Conservation (phyloP, 2,113 vertebrate genomes). For the Sapajus apella region DNA sequence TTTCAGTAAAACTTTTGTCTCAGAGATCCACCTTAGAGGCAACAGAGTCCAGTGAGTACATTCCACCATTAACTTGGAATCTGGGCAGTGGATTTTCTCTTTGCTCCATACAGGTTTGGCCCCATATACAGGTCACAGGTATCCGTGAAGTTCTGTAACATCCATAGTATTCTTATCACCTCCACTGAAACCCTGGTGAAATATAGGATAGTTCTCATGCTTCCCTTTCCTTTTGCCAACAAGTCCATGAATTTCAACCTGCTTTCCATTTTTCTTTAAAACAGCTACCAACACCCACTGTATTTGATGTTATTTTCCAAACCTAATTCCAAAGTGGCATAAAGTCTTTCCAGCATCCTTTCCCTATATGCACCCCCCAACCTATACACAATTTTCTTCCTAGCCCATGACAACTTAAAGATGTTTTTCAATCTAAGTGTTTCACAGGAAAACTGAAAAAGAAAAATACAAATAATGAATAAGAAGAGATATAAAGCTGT, state of each 20-base stretch:
- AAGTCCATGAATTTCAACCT: not conserved
- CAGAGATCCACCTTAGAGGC: not conserved
- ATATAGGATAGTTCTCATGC: not conserved
- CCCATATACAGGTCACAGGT: not conserved
- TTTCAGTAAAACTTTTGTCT: not conserved
- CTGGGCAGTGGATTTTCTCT: not conserved
- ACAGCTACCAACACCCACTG: not conserved
- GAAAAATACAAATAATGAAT: not conserved
- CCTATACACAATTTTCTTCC: not conserved
- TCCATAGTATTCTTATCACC: not conserved
- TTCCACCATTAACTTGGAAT: not conserved
- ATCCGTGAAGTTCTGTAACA: not conserved
- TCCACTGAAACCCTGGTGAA: not conserved
- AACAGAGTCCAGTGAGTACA: not conserved
- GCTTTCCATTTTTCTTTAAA: not conserved
- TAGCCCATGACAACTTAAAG: not conserved
- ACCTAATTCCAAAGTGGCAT: not conserved
- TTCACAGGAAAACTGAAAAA: not conserved
- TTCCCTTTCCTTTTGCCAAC: not conserved
- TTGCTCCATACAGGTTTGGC: not conserved
- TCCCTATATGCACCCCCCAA: not conserved
- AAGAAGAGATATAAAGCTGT: not conserved
- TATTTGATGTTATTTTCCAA: not conserved
- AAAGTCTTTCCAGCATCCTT: not conserved
- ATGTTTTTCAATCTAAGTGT: not conserved